Evolutionary conservation across 2,888 invertebrate genomes (phyloP), one percentile per base, ranked within the genome.

Genomic region (Smittia sp.): DNA sequence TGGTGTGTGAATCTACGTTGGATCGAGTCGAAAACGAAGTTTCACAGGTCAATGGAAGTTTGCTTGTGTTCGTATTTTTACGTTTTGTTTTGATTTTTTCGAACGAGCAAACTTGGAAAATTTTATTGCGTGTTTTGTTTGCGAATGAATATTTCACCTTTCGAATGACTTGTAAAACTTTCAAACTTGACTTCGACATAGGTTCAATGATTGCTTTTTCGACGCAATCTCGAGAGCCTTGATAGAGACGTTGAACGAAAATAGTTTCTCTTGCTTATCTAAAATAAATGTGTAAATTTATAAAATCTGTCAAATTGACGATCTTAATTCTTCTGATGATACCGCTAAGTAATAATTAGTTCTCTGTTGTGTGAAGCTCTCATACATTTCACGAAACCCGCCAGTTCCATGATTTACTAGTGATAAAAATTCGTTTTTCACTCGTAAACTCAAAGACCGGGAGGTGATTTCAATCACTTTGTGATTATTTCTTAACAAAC

Each of bases 21-120:
- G 7, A 6, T 13, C 38, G 41, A 46, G 41, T 69, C 69, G 27
- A 27, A 27, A 70, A 58, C 24, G 54, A 27, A 70, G 54, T 62
- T n/a, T 25, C 22, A 32, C 41, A 46, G 27, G 41, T 25, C 52
- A 72, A 20, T 62, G 27, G 20, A 62, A 46, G 24, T 27, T 18
- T 32, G 69, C 20, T 27, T 70, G 46, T 54, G 69, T 69, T 54
- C 11, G 38, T 20, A 70, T 25, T 72, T 62, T 72, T 62, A 72
- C 62, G 72, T 72, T 72, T 72, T 72, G 72, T 72, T 72, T 72
- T 72, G 72, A 62, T 72, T 72, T 46, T 39, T 62, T 72, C 72
- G 25, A 63, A 63, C 15, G 58, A 63, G n/a, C 20, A 13, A 63
- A 9, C 24, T 58, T 58, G 58, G 58, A 22, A 22, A 22, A 27